phyloP scores from a whole-genome alignment of 2,113 vertebrate species.

The Crocuta crocuta region DNA sequence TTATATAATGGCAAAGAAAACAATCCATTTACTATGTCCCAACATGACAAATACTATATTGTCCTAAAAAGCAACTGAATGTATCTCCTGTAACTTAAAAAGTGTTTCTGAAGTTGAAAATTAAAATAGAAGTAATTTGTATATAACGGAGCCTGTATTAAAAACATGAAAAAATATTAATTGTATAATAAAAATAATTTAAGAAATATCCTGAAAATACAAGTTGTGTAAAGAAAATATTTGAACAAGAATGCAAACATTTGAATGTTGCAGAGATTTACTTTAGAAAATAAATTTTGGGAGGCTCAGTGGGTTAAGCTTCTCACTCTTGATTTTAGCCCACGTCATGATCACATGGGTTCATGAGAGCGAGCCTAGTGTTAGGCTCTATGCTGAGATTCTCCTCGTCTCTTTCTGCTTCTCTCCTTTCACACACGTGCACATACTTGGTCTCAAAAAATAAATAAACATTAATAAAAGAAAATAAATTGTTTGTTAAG shows the following conservation, averaged over 20 bases:
- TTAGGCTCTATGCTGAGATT: no score
- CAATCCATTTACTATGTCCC: neutral
- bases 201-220: neutral
- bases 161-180: neutral
- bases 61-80: neutral
- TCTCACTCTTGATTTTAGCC: no score
- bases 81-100: neutral
- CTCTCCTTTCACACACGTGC: no score
- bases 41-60: neutral
- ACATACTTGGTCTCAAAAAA: no score
- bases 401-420: no score
- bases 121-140: slow-evolving; percentile 19
- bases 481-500: neutral
- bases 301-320: neutral
- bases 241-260: neutral
- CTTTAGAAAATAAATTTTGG: neutral
- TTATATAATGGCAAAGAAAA: neutral
- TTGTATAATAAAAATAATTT: neutral
- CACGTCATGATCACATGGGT: no score
- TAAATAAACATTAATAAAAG: no score
- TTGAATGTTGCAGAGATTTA: neutral
- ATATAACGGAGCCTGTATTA: neutral
- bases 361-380: no score
- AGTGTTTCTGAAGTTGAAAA: neutral
- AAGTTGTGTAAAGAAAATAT: neutral